These are phyloP conservation scores for Toxotes lorentzi DNA, from an alignment of 2,797 vertebrate species.

Conservation along the genomic window DNA sequence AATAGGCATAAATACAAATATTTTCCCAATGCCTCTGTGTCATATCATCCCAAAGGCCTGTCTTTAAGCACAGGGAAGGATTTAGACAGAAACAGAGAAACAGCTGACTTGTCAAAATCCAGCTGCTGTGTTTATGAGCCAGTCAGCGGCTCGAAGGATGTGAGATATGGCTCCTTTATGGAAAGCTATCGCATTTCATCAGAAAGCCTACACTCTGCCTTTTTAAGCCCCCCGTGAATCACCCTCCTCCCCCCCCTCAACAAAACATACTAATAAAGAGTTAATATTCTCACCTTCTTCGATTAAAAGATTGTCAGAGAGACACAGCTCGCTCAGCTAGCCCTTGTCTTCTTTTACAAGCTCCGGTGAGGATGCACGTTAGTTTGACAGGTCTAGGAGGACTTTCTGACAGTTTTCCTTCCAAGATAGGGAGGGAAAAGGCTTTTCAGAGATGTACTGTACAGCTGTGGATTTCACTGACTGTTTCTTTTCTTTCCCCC, in stretches of 20 bases:
- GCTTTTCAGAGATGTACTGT: background rate
- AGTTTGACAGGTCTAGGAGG: slow-evolving; percentile 21
- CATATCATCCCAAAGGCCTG: slow-evolving; percentile 2
- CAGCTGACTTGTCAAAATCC: slow-evolving; percentile 37
- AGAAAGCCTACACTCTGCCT: slow-evolving; percentile 11
- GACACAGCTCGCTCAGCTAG: slow-evolving; percentile 13
- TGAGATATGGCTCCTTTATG: slow-evolving; percentile 29
- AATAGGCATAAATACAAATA: background rate
- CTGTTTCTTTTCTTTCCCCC: slow-evolving; percentile 34
- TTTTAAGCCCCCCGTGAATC: slow-evolving; percentile 21
- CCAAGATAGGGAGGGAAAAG: background rate
- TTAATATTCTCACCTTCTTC: slow-evolving; percentile 20
- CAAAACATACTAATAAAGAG: background rate
- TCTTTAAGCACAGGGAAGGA: slow-evolving; percentile 1
- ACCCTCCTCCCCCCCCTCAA: background rate
- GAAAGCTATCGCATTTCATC: slow-evolving; percentile 29
- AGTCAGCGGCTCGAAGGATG: slow-evolving; percentile 20
- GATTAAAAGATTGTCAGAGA: slow-evolving; percentile 51
- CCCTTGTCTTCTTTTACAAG: background rate
- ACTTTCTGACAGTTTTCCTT: background rate
- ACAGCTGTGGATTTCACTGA: slow-evolving; percentile 25
- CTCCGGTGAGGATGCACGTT: slow-evolving; percentile 10
- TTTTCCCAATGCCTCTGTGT: slow-evolving; percentile 8
- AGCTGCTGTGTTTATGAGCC: slow-evolving; percentile 46
- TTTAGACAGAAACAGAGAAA: slow-evolving; percentile 22